A percentile compares a stretch with the other conserved stretches of the same genome.
Conservation (phyloP, 1,140 invertebrate genomes). For the Leptinotarsa defecta region DNA sequence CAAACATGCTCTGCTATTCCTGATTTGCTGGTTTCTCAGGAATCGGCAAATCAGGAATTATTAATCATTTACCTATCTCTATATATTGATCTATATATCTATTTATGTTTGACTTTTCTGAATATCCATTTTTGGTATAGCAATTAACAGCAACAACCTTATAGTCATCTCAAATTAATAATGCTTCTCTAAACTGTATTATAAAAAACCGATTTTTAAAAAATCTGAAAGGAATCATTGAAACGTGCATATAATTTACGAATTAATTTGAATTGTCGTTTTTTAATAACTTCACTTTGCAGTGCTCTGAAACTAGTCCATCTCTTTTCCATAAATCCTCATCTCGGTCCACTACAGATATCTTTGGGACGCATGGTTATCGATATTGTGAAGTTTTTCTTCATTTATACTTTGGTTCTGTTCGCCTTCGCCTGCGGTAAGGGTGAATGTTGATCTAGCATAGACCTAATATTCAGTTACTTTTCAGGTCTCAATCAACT, state of each 20-base stretch:
- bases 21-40: too few relatives aligned
- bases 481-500: conserved; percentile 76
- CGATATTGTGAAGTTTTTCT: conserved; percentile 87
- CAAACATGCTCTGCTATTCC: too few relatives aligned
- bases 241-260: neutral
- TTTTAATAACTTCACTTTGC: conserved; percentile 26
- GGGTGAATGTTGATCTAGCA: conserved; percentile 28
- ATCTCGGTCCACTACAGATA: conserved; percentile 85
- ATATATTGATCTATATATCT: too few relatives aligned
- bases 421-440: conserved; percentile 83
- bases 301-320: conserved; percentile 87
- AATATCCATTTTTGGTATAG: too few relatives aligned
- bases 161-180: too few relatives aligned
- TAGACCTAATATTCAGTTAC: neutral
- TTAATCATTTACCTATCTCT: too few relatives aligned
- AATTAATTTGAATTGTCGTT: neutral
- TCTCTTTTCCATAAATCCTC: conserved; percentile 89
- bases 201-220: too few relatives aligned
- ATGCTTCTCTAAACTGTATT: too few relatives aligned
- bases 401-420: conserved; percentile 81
- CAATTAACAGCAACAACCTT: too few relatives aligned
- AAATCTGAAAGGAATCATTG: too few relatives aligned
- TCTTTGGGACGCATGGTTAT: conserved; percentile 84
- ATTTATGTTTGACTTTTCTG: too few relatives aligned
- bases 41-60: too few relatives aligned